Conservation (phyloP, 1,140 invertebrate species). For the Papilio machaon region DNA sequence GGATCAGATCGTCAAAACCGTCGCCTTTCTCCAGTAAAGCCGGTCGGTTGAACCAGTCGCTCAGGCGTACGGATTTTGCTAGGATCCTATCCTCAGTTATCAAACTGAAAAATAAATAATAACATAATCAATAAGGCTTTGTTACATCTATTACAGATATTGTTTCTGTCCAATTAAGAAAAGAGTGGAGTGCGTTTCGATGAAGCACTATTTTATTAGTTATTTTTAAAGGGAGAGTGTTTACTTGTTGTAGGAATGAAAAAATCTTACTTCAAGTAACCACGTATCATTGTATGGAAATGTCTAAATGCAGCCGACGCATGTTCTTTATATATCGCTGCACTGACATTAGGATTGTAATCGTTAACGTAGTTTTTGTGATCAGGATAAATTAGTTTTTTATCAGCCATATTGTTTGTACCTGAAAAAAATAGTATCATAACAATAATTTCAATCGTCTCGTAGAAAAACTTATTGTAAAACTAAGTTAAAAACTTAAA, state of each 20-base stretch:
- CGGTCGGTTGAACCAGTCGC: slow-evolving; percentile 90
- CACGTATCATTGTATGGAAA: slow-evolving; percentile 35
- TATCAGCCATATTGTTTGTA: not conserved
- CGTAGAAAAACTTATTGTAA: too few species aligned
- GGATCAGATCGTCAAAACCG: slow-evolving; percentile 87
- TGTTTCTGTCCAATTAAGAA: too few species aligned
- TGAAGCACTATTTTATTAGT: too few species aligned
- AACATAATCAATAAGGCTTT: too few species aligned
- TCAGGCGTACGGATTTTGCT: slow-evolving; percentile 84
- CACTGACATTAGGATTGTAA: slow-evolving; percentile 12
- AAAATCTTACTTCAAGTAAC: slow-evolving; percentile 29
- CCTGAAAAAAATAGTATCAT: slow-evolving; percentile 2
- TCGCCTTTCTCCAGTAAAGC: slow-evolving; percentile 85
- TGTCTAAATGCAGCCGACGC: slow-evolving; percentile 10
- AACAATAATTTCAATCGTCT: not conserved
- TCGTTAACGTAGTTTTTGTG: slow-evolving; percentile 6
- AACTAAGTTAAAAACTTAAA: too few species aligned
- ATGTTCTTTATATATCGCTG: slow-evolving; percentile 19
- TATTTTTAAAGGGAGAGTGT: too few species aligned
- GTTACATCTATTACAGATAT: too few species aligned
- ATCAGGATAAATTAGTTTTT: slow-evolving; percentile 30
- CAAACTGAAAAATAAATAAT: slow-evolving; percentile 14
- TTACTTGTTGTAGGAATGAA: too few species aligned
- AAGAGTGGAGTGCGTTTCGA: too few species aligned
- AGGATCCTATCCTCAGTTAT: slow-evolving; percentile 13